Base-by-base conservation (phyloP, 2,113 vertebrate species). In the Apodemus sylvaticus region DNA sequence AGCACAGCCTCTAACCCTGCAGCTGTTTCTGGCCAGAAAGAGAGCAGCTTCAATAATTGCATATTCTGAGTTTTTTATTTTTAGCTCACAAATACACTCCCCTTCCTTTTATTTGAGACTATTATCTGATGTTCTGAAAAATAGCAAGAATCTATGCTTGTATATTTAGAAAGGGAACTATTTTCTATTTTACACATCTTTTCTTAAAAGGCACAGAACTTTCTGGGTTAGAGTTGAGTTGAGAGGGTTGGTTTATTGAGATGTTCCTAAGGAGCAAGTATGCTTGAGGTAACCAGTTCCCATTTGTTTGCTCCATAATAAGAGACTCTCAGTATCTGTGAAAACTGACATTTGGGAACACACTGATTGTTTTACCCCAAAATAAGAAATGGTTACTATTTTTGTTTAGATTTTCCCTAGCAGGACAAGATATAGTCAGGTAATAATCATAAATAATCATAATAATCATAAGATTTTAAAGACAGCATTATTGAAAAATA, bases 41-140 rank as follows among this genome's bases (percentile, higher is more conserved):
- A 89, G 60, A 36, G 97, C 96, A 97, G 93, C 31, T 48, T 86
- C 91, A 91, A 53, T 92, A 94, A 97, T 58, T 91, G 74, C 77
- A 89, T 71, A 96, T 94, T 97, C 89, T 97, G 74, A 97, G 81
- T 74, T 74, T 34, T 90, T 96, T 53, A 93, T 95, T 96, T 96
- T 93, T 94, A 97, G 94, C 83, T 93, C 91, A 90, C 60, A 86
- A 94, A 94, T 45, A 62, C 55, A 96, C 48, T 87, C 71, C 85
- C 70, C 89, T 94, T 90, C 87, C 96, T 92, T 96, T 94, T 91
- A 68, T 73, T 45, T 94, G 22, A 34, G 4, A 66, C 66, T 62
- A 86, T 93, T 93, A 93, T 79, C 76, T 31, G 76, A 93, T 62
- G 48, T 94, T 95, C 96, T 91, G 24, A 68, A 96, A 90, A 86